A percentile compares a stretch with the other conserved stretches of the same genome.
Evolutionary conservation across 1,140 invertebrate species (phyloP).

Genomic region (Octopus bimaculoides): DNA sequence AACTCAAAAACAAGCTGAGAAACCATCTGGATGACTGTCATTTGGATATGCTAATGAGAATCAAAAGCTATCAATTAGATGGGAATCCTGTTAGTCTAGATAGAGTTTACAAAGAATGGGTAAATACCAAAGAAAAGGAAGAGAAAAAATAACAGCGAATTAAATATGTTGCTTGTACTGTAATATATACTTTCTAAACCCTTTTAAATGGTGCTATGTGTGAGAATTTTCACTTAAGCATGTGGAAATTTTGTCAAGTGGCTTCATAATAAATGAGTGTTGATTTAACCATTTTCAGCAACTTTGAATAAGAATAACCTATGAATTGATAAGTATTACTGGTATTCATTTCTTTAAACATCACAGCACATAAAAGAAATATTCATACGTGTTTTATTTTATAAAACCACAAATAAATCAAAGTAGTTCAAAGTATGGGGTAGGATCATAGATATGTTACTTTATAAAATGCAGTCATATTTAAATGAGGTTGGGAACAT

Average conservation of each 20-base stretch:
- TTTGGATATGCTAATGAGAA: constrained; percentile 7
- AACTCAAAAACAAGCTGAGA: constrained; percentile 7
- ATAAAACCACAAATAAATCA: neutral
- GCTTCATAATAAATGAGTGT: neutral
- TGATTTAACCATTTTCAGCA: neutral
- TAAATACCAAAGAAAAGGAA: neutral
- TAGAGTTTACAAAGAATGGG: constrained; percentile 5
- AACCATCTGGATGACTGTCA: constrained; percentile 4
- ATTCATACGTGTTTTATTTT: neutral
- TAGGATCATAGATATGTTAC: neutral
- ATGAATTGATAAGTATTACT: neutral
- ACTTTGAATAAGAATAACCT: neutral
- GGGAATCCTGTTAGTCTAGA: neutral
- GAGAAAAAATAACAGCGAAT: neutral
- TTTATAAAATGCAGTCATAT: neutral
- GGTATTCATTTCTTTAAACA: neutral
- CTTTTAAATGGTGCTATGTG: neutral
- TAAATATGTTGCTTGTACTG: neutral
- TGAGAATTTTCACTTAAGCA: neutral
- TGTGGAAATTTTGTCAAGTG: neutral
- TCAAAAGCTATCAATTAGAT: constrained; percentile 7
- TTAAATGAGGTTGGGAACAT: no score
- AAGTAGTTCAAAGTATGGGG: neutral
- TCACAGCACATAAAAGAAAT: neutral
- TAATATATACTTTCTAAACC: neutral